These are phyloP conservation scores for Coccyzus lansbergi DNA, from an alignment of 2,797 vertebrate species.

Conservation along the genomic window DNA sequence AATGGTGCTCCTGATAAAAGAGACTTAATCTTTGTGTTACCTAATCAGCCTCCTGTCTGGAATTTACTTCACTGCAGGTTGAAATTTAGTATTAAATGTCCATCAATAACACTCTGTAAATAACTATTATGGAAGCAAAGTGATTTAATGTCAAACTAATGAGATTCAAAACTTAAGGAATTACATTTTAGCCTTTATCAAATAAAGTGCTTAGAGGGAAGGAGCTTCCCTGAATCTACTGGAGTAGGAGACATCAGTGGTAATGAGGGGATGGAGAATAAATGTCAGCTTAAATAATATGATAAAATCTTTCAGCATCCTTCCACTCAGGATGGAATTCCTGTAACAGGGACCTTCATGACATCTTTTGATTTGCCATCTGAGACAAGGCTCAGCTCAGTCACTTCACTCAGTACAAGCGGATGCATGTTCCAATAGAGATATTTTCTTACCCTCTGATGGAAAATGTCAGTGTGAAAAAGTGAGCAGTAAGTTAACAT, in stretches of 20 bases:
- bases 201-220: not conserved
- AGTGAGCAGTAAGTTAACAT: too few relatives aligned
- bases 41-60: not conserved
- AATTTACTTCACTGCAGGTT: not conserved
- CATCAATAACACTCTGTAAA: slow-evolving; percentile 29
- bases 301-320: not conserved
- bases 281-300: slow-evolving; percentile 26
- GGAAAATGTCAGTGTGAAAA: too few relatives aligned
- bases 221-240: not conserved
- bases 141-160: slow-evolving; percentile 17
- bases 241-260: not conserved
- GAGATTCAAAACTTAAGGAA: slow-evolving; percentile 27
- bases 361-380: not conserved
- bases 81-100: slow-evolving; percentile 28
- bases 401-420: too few relatives aligned
- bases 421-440: too few relatives aligned
- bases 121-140: slow-evolving; percentile 33
- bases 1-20: not conserved
- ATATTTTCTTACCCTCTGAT: too few relatives aligned
- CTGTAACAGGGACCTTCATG: not conserved
- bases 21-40: not conserved
- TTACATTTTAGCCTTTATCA: slow-evolving; percentile 31
- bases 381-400: too few relatives aligned
- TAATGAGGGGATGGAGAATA: slow-evolving; percentile 31
- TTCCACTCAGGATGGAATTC: not conserved